Percentiles rank a stretch among this genome's conserved stretches.
These are phyloP conservation scores for Manis javanica DNA, from an alignment of 2,797 vertebrate genomes.

Conservation along the genomic window DNA sequence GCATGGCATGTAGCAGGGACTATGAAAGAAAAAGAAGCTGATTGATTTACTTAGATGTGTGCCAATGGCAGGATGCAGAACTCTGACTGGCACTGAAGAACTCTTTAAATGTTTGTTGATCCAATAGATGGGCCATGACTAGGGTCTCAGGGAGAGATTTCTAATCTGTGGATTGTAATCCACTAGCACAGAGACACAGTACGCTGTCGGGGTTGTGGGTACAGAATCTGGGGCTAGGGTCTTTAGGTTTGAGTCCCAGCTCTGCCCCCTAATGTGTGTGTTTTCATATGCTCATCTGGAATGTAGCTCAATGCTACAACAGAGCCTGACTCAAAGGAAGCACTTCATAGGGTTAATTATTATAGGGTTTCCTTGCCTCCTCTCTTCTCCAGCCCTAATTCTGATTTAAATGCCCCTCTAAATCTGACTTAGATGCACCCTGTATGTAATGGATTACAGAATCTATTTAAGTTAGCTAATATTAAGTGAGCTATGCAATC, in stretches of 20 bases:
- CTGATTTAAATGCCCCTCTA: neutral
- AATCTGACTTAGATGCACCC: neutral
- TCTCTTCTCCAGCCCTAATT: neutral
- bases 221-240: neutral
- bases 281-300: neutral
- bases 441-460: neutral
- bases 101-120: neutral
- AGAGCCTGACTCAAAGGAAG: neutral
- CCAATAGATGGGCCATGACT: neutral
- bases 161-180: neutral
- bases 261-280: neutral
- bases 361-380: neutral
- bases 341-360: neutral
- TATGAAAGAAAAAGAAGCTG: neutral
- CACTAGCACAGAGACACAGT: neutral
- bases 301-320: conserved; percentile 11
- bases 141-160: neutral
- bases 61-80: neutral
- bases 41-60: neutral
- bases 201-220: neutral
- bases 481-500: neutral
- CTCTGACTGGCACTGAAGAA: neutral
- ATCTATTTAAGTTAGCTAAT: neutral
- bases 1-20: neutral
- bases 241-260: neutral